These are phyloP conservation scores for Nycticebus coucang DNA, from an alignment of 2,113 vertebrate species.

Conservation along the genomic window DNA sequence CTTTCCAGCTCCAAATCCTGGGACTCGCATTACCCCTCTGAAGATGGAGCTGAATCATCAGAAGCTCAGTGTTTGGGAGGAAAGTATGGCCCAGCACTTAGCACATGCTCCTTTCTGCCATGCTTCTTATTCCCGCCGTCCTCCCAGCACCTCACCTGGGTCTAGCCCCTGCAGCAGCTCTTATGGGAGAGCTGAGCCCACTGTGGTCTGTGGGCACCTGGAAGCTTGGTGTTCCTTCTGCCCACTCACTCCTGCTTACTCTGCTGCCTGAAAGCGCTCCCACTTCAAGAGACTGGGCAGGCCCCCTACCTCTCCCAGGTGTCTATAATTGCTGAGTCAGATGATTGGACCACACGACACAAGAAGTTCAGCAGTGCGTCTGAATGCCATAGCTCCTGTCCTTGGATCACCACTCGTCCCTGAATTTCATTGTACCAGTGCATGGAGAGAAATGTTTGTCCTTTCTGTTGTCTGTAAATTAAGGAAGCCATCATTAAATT, in stretches of 20 bases:
- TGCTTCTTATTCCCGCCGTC: neutral
- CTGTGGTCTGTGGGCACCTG: neutral
- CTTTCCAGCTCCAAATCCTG: neutral
- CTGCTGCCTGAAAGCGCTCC: fast-evolving
- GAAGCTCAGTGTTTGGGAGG: neutral
- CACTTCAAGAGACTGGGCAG: neutral
- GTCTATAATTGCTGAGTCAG: neutral
- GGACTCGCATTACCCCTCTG: neutral
- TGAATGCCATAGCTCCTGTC: neutral
- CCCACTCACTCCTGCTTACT: fast-evolving
- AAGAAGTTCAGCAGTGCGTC: neutral
- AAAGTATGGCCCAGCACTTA: neutral
- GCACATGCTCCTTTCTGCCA: neutral
- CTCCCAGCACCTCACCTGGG: neutral
- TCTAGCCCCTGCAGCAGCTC: neutral
- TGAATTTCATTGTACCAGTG: neutral
- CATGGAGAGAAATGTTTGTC: neutral
- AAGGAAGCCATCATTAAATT: constrained; percentile 61
- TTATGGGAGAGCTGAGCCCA: neutral
- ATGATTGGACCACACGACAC: neutral
- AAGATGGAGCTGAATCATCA: neutral
- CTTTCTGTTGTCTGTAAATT: neutral
- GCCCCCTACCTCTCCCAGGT: neutral
- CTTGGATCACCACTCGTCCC: neutral
- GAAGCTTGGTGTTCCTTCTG: neutral